phyloP scores from a whole-genome alignment of 2,888 invertebrate species.

The Hyposoter didymator region DNA sequence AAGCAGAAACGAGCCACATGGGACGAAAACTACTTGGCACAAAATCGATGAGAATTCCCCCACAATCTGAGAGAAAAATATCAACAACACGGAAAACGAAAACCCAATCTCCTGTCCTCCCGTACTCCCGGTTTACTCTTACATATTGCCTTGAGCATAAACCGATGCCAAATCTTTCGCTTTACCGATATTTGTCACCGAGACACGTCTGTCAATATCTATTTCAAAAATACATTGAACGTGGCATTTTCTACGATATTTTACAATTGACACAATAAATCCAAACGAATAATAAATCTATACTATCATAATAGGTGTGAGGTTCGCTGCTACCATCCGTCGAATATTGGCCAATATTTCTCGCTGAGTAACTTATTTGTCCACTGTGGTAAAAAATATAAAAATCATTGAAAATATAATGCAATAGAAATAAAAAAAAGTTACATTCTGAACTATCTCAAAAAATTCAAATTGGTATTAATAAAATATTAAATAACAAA shows the following conservation, averaged over 20 bases:
- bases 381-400: too few species aligned
- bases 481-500: too few species aligned
- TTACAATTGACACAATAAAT: not conserved
- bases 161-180: not conserved
- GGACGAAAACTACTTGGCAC: constrained; percentile 49
- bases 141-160: not conserved
- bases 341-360: too few species aligned
- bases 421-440: too few species aligned
- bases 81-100: constrained; percentile 43
- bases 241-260: not conserved
- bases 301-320: too few species aligned
- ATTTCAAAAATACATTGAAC: not conserved
- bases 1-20: constrained; percentile 53
- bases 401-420: too few species aligned
- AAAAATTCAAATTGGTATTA: too few species aligned
- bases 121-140: not conserved
- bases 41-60: constrained; percentile 34
- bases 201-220: not conserved
- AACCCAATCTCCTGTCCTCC: not conserved
- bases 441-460: too few species aligned
- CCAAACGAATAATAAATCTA: not conserved
- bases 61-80: constrained; percentile 33
- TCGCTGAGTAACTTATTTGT: too few species aligned
- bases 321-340: too few species aligned
- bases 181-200: constrained; percentile 4